Evolutionary conservation across 1,140 invertebrate species (phyloP).

Genomic region (Druon quercuslanigerum): DNA sequence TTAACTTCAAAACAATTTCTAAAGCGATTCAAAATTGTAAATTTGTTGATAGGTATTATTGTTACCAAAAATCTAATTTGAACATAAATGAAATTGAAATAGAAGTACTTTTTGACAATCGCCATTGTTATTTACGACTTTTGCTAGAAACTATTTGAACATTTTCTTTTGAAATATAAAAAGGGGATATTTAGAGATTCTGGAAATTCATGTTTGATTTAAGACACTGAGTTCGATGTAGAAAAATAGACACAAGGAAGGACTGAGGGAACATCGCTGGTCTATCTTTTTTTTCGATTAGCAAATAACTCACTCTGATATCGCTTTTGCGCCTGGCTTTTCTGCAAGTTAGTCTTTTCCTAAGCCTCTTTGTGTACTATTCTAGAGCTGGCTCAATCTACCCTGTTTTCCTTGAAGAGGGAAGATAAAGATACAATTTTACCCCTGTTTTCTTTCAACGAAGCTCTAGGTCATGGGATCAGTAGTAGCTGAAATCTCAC

Average conservation of each 20-base stretch:
- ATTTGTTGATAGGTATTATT: too few relatives aligned
- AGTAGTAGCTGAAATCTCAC: too few relatives aligned
- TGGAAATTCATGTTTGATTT: background rate
- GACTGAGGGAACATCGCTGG: conserved; percentile 42
- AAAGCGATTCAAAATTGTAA: too few relatives aligned
- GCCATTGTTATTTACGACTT: background rate
- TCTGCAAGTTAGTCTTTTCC: conserved; percentile 1
- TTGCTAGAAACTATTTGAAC: background rate
- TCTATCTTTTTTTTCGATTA: conserved; percentile 54
- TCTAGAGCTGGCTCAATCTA: background rate
- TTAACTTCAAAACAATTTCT: too few relatives aligned
- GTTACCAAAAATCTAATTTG: too few relatives aligned
- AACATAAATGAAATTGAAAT: too few relatives aligned
- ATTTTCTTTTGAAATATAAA: background rate
- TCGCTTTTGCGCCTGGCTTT: conserved; percentile 25
- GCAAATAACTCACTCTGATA: conserved; percentile 37
- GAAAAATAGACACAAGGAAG: conserved; percentile 42
- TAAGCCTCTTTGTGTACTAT: conserved; percentile 3
- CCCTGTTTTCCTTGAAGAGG: background rate
- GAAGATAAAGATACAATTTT: background rate
- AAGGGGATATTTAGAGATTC: background rate
- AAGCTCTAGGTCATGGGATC: too few relatives aligned
- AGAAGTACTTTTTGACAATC: too few relatives aligned
- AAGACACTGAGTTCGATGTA: conserved; percentile 26
- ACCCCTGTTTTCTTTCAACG: background rate